phyloP scores from a whole-genome alignment of 2,113 vertebrate species.

The Carassius carassius region DNA sequence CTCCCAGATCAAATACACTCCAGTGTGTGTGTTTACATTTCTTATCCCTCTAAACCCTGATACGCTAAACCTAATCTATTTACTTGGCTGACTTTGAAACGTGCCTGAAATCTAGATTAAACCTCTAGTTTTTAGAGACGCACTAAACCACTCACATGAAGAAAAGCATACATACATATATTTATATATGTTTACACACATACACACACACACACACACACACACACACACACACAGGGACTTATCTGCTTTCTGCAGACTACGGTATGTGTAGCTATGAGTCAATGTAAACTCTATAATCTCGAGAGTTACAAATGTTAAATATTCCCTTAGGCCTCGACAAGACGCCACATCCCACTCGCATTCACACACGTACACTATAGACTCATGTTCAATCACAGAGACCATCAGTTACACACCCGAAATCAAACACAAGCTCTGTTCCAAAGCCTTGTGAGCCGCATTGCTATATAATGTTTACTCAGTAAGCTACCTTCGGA shows the following conservation, averaged over 20 bases:
- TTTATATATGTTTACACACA: slow-evolving; percentile 19
- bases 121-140: neutral
- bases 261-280: slow-evolving; percentile 15
- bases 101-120: neutral
- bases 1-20: neutral
- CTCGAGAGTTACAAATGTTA: slow-evolving; percentile 58
- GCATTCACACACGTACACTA: neutral
- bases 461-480: neutral
- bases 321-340: slow-evolving; percentile 57
- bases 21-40: neutral
- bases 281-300: slow-evolving; percentile 19
- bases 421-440: neutral
- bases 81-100: neutral
- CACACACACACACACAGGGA: slow-evolving; percentile 37
- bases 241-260: slow-evolving; percentile 15
- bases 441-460: neutral
- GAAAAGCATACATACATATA: neutral
- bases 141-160: neutral
- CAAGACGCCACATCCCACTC: slow-evolving; percentile 42
- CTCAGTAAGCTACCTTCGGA: neutral
- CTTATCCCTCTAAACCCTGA: slow-evolving; percentile 43
- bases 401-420: neutral
- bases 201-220: slow-evolving; percentile 46
- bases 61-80: slow-evolving; percentile 35
- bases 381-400: slow-evolving; percentile 15